Evolutionary conservation across 1,140 invertebrate species (phyloP).

Genomic region (Diplogasteroides magnus): DNA sequence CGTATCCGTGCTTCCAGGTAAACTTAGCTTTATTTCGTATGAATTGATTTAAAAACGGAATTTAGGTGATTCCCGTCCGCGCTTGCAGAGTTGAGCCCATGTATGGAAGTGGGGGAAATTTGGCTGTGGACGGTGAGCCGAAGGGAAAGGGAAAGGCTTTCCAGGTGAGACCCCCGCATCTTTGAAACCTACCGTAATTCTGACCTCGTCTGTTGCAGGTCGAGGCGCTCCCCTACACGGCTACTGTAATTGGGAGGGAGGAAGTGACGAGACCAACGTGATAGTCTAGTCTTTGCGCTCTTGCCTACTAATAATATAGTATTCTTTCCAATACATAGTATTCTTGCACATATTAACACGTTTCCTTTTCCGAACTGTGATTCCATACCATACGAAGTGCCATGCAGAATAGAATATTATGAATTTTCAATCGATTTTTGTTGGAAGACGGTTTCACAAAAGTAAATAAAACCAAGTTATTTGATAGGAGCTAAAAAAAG

Average conservation of each 20-base stretch:
- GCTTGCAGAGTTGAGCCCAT: background rate
- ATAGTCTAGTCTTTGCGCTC: too few relatives aligned
- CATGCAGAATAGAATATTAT: too few relatives aligned
- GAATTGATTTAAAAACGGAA: background rate
- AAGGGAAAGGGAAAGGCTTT: conserved; percentile 1
- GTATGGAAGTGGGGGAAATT: background rate
- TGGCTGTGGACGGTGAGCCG: background rate
- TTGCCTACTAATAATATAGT: too few relatives aligned
- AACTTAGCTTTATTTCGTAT: too few relatives aligned
- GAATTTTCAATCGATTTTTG: too few relatives aligned
- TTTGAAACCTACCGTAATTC: background rate
- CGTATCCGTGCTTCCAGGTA: background rate
- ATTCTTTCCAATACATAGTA: too few relatives aligned
- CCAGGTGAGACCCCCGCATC: background rate
- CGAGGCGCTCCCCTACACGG: background rate
- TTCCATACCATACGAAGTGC: too few relatives aligned
- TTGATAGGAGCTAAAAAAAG: too few relatives aligned
- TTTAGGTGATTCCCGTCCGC: background rate
- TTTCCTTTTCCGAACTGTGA: too few relatives aligned
- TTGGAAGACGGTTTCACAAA: too few relatives aligned
- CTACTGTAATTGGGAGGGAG: background rate
- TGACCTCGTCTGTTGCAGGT: background rate
- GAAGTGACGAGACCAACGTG: background rate
- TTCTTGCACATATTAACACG: too few relatives aligned
- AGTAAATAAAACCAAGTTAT: too few relatives aligned